phyloP scores from a whole-genome alignment of 2,113 vertebrate species.

The Oreotrochilus melanogaster region DNA sequence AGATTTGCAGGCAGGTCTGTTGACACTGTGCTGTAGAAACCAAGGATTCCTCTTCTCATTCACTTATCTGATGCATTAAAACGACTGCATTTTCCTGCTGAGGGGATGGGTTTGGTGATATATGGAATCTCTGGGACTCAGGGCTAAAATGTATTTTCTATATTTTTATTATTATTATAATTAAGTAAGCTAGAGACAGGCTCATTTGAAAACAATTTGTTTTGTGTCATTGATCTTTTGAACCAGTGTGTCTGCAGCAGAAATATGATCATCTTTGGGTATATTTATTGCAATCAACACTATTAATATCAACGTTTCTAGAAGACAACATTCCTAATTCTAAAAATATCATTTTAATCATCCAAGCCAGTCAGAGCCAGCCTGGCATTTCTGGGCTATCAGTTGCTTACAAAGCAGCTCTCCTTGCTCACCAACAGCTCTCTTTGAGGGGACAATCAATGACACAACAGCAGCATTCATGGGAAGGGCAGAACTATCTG shows the following conservation, averaged over 20 bases:
- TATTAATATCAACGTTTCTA: not conserved
- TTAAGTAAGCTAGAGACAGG: not conserved
- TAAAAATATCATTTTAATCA: conserved; percentile 26
- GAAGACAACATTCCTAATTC: not conserved
- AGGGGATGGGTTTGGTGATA: not conserved
- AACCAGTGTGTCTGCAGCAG: not conserved
- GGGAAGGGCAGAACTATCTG: not conserved
- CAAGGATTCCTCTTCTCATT: not conserved
- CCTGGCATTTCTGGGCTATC: not conserved
- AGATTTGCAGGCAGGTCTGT: not conserved
- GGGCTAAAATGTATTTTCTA: not conserved
- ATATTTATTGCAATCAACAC: not conserved
- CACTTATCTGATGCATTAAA: not conserved
- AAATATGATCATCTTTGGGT: not conserved
- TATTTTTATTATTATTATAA: not conserved
- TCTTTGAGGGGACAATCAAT: not conserved
- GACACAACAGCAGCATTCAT: fast-evolving
- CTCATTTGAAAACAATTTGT: not conserved
- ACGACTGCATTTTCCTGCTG: not conserved
- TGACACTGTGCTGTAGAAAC: no score
- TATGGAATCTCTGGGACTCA: not conserved
- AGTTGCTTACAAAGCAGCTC: not conserved
- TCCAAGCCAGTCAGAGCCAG: not conserved
- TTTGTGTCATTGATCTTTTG: not conserved
- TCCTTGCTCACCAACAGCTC: not conserved